Conservation (phyloP, 2,797 vertebrate genomes). For the Gymnocypris eckloni region DNA sequence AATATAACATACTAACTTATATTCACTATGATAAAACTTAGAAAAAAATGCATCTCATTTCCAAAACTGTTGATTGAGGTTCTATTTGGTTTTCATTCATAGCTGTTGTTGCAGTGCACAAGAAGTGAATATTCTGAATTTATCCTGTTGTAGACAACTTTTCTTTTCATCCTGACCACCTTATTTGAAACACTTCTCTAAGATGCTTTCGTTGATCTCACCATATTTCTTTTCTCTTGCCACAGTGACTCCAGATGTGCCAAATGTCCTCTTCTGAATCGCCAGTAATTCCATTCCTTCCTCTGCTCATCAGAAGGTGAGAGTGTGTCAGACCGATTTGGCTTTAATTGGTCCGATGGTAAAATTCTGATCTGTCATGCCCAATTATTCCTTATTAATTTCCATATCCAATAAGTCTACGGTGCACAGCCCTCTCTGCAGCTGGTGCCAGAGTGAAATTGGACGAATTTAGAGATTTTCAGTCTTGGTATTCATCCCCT, state of each 20-base stretch:
- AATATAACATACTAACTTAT: not conserved
- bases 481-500: conserved; percentile 52
- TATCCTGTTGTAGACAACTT: too few species aligned
- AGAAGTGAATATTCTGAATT: too few species aligned
- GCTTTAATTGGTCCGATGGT: conserved; percentile 59
- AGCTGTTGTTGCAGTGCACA: too few species aligned
- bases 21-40: too few species aligned
- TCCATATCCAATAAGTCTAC: conserved; percentile 36
- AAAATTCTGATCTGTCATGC: conserved; percentile 62
- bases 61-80: not conserved
- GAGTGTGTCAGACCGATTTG: conserved; percentile 36
- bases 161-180: not conserved
- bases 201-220: not conserved
- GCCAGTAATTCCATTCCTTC: conserved; percentile 32
- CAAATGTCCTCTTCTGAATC: conserved; percentile 16
- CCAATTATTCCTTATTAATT: conserved; percentile 62
- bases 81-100: too few species aligned
- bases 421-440: conserved; percentile 17
- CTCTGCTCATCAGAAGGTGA: conserved; percentile 41
- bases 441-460: conserved; percentile 55
- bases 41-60: not conserved
- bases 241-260: conserved; percentile 45
- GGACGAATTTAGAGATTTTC: conserved; percentile 57
- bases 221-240: not conserved
- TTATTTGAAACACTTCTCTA: not conserved